Evolutionary conservation across 2,797 vertebrate genomes (phyloP).

Genomic region (Borostomias antarcticus): DNA sequence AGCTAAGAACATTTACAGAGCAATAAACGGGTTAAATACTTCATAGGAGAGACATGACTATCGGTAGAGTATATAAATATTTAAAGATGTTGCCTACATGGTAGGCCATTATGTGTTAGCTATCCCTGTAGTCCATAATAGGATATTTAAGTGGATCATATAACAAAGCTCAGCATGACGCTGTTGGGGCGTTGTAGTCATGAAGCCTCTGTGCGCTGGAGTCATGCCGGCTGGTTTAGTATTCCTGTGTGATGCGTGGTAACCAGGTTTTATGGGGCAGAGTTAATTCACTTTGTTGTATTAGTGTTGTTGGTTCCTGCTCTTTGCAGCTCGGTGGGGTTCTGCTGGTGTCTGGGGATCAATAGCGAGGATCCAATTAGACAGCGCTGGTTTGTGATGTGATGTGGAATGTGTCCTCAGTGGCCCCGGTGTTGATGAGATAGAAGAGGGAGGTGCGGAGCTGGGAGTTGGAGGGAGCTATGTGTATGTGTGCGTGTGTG

Average conservation of each 20-base stretch:
- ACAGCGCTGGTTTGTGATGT: too few relatives aligned
- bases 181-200: neutral
- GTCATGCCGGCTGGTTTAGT: neutral
- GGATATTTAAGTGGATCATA: too few relatives aligned
- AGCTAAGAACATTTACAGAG: too few relatives aligned
- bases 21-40: too few relatives aligned
- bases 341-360: neutral
- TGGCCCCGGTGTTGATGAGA: conserved; percentile 2
- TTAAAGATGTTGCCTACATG: too few relatives aligned
- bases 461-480: neutral
- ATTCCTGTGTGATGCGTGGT: conserved; percentile 8
- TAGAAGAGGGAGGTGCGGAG: neutral
- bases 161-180: too few relatives aligned
- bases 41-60: too few relatives aligned
- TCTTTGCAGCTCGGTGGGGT: neutral
- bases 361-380: neutral
- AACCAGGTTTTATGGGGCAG: neutral
- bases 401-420: neutral
- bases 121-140: too few relatives aligned
- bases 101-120: too few relatives aligned
- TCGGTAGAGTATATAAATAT: too few relatives aligned
- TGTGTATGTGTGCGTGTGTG: neutral
- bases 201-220: neutral
- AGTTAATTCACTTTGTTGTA: conserved; percentile 1
- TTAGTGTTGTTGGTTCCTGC: neutral